phyloP scores from a whole-genome alignment of 2,888 invertebrate genomes.

The Campopleginae sp. region DNA sequence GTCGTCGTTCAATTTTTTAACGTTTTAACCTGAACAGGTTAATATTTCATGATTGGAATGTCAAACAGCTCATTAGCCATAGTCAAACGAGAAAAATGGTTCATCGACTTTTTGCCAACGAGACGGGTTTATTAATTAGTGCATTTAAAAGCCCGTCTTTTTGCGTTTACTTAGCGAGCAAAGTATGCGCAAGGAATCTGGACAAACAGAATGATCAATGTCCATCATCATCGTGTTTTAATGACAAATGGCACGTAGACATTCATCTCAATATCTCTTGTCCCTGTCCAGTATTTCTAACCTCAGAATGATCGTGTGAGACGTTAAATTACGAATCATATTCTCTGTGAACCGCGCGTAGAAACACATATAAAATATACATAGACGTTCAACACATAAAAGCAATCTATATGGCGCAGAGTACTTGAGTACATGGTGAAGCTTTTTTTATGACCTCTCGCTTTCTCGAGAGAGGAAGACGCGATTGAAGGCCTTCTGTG shows the following conservation, averaged over 20 bases:
- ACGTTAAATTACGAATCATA: conserved; percentile 32
- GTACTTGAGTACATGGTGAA: conserved; percentile 66
- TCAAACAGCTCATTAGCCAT: neutral
- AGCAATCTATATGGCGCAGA: conserved; percentile 51
- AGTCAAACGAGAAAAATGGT: neutral
- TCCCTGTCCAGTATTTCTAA: conserved; percentile 33
- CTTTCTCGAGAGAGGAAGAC: conserved; percentile 52
- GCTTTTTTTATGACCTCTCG: conserved; percentile 67
- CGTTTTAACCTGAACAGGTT: neutral
- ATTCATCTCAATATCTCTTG: conserved; percentile 46
- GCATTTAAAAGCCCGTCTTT: neutral
- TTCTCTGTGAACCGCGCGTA: conserved; percentile 13
- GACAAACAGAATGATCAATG: conserved; percentile 54
- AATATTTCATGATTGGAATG: neutral
- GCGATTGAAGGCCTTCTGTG: conserved; percentile 52
- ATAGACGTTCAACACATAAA: conserved; percentile 43
- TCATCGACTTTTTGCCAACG: conserved; percentile 12
- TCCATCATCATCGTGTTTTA: conserved; percentile 59
- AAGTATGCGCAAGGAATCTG: neutral
- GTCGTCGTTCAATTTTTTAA: neutral
- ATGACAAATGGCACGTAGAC: conserved; percentile 42
- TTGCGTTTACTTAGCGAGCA: neutral
- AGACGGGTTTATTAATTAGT: conserved; percentile 17
- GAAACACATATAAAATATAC: neutral
- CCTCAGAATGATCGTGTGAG: conserved; percentile 14